Evolutionary conservation across 2,888 invertebrate genomes (phyloP), one percentile per base, ranked within the genome.

Genomic region (Stomorhina lunata): DNA sequence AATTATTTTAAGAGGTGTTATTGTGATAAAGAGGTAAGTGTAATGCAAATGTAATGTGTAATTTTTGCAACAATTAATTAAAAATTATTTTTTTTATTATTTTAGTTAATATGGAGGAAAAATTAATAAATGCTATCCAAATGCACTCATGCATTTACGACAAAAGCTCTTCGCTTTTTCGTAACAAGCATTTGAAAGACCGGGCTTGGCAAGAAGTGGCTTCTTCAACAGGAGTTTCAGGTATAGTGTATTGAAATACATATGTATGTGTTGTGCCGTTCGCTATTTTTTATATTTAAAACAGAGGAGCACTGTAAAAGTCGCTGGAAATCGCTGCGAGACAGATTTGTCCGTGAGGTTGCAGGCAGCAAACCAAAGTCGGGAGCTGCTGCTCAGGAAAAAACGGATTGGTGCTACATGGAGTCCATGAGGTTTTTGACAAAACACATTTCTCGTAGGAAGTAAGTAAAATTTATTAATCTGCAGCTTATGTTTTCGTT

Each of bases 61-160:
- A n/a, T n/a, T n/a, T n/a, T n/a, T n/a, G n/a, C n/a, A n/a, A n/a
- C n/a, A n/a, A n/a, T n/a, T n/a, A n/a, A n/a, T n/a, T n/a, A n/a
- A n/a, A n/a, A n/a, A n/a, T n/a, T n/a, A n/a, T n/a, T n/a, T n/a
- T n/a, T n/a, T n/a, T n/a, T n/a, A n/a, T n/a, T n/a, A n/a, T n/a
- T n/a, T n/a, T n/a, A n/a, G n/a, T n/a, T n/a, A n/a, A n/a, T n/a
- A n/a, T n/a, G n/a, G n/a, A n/a, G n/a, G n/a, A n/a, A n/a, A n/a
- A n/a, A n/a, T n/a, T n/a, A n/a, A n/a, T n/a, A n/a, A n/a, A n/a
- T n/a, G n/a, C n/a, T n/a, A n/a, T n/a, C n/a, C n/a, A n/a, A n/a
- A n/a, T n/a, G n/a, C n/a, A n/a, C n/a, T n/a, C n/a, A 57, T 68
- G 76, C 20, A 10, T 76, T n/a, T 76, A n/a, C 37, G 68, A 76